phyloP scores from a whole-genome alignment of 1,140 invertebrate species.

The Epicauta chinensis region DNA sequence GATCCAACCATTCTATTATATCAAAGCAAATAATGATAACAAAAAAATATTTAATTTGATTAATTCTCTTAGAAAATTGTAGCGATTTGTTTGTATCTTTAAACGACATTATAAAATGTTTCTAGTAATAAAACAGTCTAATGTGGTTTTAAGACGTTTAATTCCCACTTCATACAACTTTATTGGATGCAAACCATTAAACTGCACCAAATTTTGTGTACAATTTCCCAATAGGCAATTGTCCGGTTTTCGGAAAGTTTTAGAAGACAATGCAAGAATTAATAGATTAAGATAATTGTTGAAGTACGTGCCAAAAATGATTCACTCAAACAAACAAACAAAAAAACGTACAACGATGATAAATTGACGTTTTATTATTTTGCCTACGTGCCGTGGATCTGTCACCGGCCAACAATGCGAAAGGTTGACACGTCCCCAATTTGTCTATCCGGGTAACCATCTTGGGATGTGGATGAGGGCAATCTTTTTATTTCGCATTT shows the following conservation, averaged over 20 bases:
- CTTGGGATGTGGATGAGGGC: neutral
- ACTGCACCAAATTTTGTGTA: conserved; percentile 4
- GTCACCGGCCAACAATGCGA: neutral
- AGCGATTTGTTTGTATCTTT: too few relatives aligned
- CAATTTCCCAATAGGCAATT: conserved; percentile 5
- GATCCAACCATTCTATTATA: too few relatives aligned
- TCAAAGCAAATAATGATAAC: too few relatives aligned
- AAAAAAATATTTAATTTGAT: too few relatives aligned
- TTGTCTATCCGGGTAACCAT: neutral
- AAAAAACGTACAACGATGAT: conserved; percentile 6
- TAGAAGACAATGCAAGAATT: conserved; percentile 11
- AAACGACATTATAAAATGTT: too few relatives aligned
- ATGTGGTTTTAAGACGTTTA: conserved; percentile 27
- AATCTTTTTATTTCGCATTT: neutral
- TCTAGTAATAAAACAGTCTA: neutral
- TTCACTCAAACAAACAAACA: conserved; percentile 10
- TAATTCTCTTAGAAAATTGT: too few relatives aligned
- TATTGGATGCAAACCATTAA: conserved; percentile 21
- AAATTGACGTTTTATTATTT: conserved; percentile 17
- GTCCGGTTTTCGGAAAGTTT: conserved; percentile 5
- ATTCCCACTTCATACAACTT: conserved; percentile 24
- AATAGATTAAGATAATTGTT: conserved; percentile 13
- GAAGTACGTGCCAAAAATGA: conserved; percentile 8
- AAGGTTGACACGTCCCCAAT: conserved; percentile 2
- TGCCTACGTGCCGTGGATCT: conserved; percentile 8